Evolutionary conservation across 2,113 vertebrate genomes (phyloP).

Genomic region (Leptocoma aspasia): DNA sequence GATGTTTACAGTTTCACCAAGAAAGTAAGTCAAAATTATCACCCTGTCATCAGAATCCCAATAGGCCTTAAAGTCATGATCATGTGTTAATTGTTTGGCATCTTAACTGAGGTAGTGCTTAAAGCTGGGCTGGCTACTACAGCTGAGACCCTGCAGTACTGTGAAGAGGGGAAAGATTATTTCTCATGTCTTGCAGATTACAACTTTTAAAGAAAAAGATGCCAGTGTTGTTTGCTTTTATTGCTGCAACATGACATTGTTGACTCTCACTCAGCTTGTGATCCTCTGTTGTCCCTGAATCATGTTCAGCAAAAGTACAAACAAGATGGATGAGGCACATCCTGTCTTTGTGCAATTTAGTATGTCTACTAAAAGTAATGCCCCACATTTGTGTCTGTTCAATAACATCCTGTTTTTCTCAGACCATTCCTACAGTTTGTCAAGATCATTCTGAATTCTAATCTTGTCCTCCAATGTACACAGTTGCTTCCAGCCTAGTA

Average conservation of each 20-base stretch:
- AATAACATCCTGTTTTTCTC: slow-evolving; percentile 15
- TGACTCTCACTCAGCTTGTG: slow-evolving; percentile 22
- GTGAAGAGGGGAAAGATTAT: not conserved
- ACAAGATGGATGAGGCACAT: not conserved
- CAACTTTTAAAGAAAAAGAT: not conserved
- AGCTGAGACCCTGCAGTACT: not conserved
- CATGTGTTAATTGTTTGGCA: not conserved
- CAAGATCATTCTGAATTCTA: slow-evolving; percentile 26
- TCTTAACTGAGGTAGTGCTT: not conserved
- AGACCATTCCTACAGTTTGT: not conserved
- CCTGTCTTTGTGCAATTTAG: not conserved
- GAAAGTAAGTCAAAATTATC: not conserved
- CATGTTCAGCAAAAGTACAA: slow-evolving; percentile 2
- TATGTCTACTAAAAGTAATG: not conserved
- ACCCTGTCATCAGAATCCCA: not conserved
- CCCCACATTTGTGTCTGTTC: not conserved
- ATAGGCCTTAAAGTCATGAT: not conserved
- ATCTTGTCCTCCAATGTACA: not conserved
- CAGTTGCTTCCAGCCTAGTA: not conserved
- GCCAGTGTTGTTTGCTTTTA: not conserved
- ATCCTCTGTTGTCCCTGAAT: slow-evolving; percentile 22
- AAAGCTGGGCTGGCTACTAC: not conserved
- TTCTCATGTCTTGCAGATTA: not conserved
- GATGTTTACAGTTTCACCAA: not conserved
- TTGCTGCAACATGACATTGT: not conserved